Evolutionary conservation across 2,888 invertebrate genomes (phyloP), one percentile per base, ranked within the genome.

Genomic region (Lathronympha strigana): DNA sequence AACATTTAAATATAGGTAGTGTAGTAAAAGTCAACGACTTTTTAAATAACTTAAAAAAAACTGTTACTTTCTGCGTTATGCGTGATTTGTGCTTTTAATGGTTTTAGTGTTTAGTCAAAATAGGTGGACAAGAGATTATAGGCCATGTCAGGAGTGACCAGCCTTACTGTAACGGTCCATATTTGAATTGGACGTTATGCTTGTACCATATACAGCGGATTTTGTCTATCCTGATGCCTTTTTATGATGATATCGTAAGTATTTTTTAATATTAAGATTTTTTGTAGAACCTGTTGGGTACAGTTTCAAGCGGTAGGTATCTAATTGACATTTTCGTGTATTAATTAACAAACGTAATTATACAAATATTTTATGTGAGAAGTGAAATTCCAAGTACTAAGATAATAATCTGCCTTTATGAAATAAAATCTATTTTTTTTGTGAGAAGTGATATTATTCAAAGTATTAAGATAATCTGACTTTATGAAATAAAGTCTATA

Each of bases 161-260:
- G 66, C 75, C 76, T 43, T 70, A 76, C 66, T 90, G 90, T 70
- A 79, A 76, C 69, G 87, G 86, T 45, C 68, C 70, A 58, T 74
- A 84, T 69, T 73, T 88, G 63, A 91, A 90, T 67, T 82, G 84
- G 84, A 91, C 90, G 82, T 79, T 89, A 90, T 91, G 91, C 73
- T 85, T 82, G 67, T 81, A 80, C 64, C 81, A 88, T 58, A 79
- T 90, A 71, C 82, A 82, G 76, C 79, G 81, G 71, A 79, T 88
- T 68, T 68, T 89, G 62, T 77, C 82, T 66, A 80, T 88, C 81
- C 86, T 88, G 69, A 91, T 92, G 90, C 88, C 90, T 78, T 82
- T 82, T 84, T 89, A 91, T 85, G 86, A 90, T 89, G 87, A 87
- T 73, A 84, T 87, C 82, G 91, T 91, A 71, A 90, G 91, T 71